A percentile compares a stretch with the other conserved stretches of the same genome.
Evolutionary conservation across 1,140 invertebrate species (phyloP).

Genomic region (Aphidius ervi): DNA sequence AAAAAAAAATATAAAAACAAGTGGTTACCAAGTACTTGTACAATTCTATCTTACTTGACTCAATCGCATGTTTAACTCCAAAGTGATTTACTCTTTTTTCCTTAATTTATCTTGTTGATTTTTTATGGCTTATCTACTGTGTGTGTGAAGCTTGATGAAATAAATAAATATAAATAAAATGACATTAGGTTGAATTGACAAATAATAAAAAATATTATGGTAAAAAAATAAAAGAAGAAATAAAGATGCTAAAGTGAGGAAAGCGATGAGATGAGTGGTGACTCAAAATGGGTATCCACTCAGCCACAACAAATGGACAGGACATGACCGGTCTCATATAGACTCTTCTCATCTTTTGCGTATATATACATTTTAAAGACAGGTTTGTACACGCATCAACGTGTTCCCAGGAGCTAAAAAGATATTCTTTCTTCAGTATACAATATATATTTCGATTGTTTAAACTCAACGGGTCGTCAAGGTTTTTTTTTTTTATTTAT

Average conservation of each 20-base stretch:
- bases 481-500: conserved; percentile 27
- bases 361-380: background rate
- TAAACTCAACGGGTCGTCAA: conserved; percentile 35
- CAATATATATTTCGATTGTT: conserved; percentile 43
- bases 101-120: too few species aligned
- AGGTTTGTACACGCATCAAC: conserved; percentile 30
- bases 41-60: too few species aligned
- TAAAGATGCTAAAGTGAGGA: background rate
- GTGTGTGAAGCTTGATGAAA: too few species aligned
- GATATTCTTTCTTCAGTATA: conserved; percentile 31
- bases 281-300: background rate
- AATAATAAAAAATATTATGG: background rate
- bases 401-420: conserved; percentile 42
- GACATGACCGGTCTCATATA: conserved; percentile 1
- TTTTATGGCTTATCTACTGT: too few species aligned
- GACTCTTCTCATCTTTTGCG: background rate
- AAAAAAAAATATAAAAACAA: too few species aligned
- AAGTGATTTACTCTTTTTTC: too few species aligned
- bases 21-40: too few species aligned
- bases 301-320: conserved; percentile 20
- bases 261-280: conserved; percentile 13
- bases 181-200: too few species aligned
- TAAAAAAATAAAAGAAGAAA: background rate
- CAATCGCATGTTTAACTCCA: too few species aligned
- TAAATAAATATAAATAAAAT: too few species aligned